phyloP scores from a whole-genome alignment of 1,140 invertebrate species.

The Diprion similis region DNA sequence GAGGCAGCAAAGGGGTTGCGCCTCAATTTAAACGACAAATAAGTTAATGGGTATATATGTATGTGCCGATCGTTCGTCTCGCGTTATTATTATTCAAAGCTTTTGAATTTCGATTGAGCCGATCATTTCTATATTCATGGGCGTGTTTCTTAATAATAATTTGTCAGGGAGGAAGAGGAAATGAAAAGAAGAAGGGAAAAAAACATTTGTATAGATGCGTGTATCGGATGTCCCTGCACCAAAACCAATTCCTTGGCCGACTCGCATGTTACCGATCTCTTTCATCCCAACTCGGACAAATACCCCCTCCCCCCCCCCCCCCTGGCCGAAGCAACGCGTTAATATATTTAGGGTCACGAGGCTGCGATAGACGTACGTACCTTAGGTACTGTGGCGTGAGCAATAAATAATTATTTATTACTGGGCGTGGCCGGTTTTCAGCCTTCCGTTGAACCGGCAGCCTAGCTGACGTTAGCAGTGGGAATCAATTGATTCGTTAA shows the following conservation, averaged over 20 bases:
- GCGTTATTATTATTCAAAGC: no score
- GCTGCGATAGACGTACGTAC: background rate
- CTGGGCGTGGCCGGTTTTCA: background rate
- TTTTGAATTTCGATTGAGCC: no score
- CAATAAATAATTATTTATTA: constrained; percentile 8
- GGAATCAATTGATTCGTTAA: constrained; percentile 5
- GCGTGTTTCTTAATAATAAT: background rate
- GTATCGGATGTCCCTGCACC: background rate
- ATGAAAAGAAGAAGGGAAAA: no score
- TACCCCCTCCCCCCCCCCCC: background rate
- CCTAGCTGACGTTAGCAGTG: background rate
- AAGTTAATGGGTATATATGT: background rate
- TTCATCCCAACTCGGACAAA: background rate
- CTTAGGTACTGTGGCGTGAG: background rate
- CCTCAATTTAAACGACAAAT: background rate
- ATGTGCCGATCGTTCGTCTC: background rate
- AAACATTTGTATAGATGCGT: no score
- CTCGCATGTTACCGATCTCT: constrained; percentile 4
- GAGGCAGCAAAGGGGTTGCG: no score
- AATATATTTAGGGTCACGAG: constrained; percentile 5
- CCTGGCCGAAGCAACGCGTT: background rate
- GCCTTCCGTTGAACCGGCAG: background rate
- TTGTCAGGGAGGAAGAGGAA: background rate
- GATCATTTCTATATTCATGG: background rate
- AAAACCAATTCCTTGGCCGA: background rate